A percentile compares a stretch with the other conserved stretches of the same genome.
Conservation (phyloP, 2,113 vertebrate species). For the Ammodytes marinus region DNA sequence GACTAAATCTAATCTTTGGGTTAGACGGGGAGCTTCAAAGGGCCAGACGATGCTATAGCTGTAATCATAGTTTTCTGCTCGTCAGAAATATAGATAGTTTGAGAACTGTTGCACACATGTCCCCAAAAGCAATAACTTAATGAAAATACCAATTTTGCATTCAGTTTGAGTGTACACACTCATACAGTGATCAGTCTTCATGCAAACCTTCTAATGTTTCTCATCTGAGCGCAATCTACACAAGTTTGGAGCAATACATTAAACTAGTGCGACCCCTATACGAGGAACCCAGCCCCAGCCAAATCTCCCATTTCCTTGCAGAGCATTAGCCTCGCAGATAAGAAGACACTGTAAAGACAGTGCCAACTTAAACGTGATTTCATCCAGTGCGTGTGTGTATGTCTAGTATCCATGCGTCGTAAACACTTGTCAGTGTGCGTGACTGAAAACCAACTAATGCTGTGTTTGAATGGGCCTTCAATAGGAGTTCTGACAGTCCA, state of each 20-base stretch:
- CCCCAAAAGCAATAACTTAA: not conserved
- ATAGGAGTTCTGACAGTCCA: constrained; percentile 20
- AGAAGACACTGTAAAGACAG: constrained; percentile 22
- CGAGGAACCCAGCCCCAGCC: not conserved
- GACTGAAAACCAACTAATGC: constrained; percentile 9
- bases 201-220: not conserved
- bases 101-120: not conserved
- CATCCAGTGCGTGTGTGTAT: not conserved
- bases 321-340: constrained; percentile 31
- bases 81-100: not conserved
- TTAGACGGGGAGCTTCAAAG: not conserved
- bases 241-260: constrained; percentile 14
- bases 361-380: constrained; percentile 18
- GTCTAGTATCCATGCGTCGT: not conserved
- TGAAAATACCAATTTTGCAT: not conserved
- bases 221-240: constrained; percentile 14
- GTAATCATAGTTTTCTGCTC: not conserved
- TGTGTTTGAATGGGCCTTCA: constrained; percentile 35
- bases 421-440: constrained; percentile 1
- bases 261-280: not conserved
- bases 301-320: constrained; percentile 19
- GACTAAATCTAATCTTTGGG: not conserved
- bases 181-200: not conserved
- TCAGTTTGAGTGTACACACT: not conserved
- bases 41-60: not conserved